These are phyloP conservation scores for Drosophila niveifrons DNA, from an alignment of 2,888 invertebrate species.

Conservation along the genomic window DNA sequence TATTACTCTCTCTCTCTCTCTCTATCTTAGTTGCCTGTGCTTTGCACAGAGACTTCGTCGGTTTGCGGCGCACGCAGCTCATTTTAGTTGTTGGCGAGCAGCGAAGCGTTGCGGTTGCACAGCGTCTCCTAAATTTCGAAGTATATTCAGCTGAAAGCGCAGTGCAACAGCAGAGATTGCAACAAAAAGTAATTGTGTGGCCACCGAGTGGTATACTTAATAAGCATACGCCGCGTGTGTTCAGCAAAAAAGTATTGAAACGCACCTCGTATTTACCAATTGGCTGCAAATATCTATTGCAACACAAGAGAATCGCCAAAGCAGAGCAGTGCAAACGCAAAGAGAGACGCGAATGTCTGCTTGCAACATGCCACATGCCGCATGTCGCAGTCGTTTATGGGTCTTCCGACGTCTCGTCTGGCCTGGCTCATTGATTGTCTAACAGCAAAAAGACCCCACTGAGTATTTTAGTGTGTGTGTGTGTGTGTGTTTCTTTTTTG, in stretches of 20 bases:
- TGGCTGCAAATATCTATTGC: background rate
- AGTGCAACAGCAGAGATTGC: constrained; percentile 22
- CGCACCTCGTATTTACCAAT: constrained; percentile 54
- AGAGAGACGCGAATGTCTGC: constrained; percentile 20
- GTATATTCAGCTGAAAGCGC: background rate
- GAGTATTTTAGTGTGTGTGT: constrained; percentile 1
- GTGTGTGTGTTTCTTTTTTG: constrained; percentile 28
- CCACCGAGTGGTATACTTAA: constrained; percentile 1
- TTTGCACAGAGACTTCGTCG: constrained; percentile 39
- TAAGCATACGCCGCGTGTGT: constrained; percentile 15
- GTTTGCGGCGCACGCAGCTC: constrained; percentile 26
- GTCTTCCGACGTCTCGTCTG: constrained; percentile 18
- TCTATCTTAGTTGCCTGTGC: constrained; percentile 8
- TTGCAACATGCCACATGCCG: background rate
- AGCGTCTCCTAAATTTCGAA: background rate
- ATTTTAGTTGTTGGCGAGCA: constrained; percentile 58
- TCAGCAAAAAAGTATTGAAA: constrained; percentile 17
- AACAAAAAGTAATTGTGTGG: constrained; percentile 31
- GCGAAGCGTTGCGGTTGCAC: constrained; percentile 61
- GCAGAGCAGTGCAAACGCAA: constrained; percentile 6
- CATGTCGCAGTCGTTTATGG: constrained; percentile 6
- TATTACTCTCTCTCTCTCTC: constrained; percentile 6
- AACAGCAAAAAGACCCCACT: constrained; percentile 33
- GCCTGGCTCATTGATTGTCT: constrained; percentile 36
- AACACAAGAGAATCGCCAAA: constrained; percentile 48